phyloP scores from a whole-genome alignment of 1,140 invertebrate genomes.

The Drosophila nebulosa region DNA sequence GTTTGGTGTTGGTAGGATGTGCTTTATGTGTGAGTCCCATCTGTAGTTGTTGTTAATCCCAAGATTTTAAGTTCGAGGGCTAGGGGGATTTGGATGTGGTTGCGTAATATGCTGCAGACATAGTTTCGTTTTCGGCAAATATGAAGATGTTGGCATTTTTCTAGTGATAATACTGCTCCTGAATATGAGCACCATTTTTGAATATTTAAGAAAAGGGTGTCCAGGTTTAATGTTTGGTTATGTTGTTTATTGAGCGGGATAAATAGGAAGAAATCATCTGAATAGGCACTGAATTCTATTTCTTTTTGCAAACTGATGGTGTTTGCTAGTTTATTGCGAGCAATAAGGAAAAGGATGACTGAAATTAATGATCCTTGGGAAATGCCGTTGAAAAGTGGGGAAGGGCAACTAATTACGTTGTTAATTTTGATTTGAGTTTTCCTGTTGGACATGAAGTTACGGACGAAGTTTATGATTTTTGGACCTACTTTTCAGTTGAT shows the following conservation, averaged over 20 bases:
- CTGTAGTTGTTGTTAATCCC: slow-evolving; percentile 29
- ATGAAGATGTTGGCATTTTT: slow-evolving; percentile 25
- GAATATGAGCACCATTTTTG: slow-evolving; percentile 16
- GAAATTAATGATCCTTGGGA: slow-evolving; percentile 31
- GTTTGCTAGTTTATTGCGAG: slow-evolving; percentile 15
- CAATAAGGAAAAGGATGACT: slow-evolving; percentile 29
- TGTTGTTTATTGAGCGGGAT: slow-evolving; percentile 7
- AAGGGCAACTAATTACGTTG: not conserved
- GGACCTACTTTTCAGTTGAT: too few species aligned
- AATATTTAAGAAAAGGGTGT: slow-evolving; percentile 12
- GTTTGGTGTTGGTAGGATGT: not conserved
- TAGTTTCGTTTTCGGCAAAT: not conserved
- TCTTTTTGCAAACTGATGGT: not conserved
- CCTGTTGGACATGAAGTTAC: too few species aligned
- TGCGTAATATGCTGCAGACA: not conserved
- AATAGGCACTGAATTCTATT: slow-evolving; percentile 21
- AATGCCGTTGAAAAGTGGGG: slow-evolving; percentile 12
- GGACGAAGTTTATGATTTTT: too few species aligned
- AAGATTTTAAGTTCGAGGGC: slow-evolving; percentile 18
- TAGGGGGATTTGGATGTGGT: not conserved
- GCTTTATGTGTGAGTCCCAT: slow-evolving; percentile 13
- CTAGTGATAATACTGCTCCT: slow-evolving; percentile 12
- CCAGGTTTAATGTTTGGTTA: not conserved
- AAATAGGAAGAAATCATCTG: slow-evolving; percentile 26
- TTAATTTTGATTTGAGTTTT: too few species aligned